A percentile compares a stretch with the other conserved stretches of the same genome.
phyloP scores from a whole-genome alignment of 2,797 vertebrate species.

The Onychomys arenicola region DNA sequence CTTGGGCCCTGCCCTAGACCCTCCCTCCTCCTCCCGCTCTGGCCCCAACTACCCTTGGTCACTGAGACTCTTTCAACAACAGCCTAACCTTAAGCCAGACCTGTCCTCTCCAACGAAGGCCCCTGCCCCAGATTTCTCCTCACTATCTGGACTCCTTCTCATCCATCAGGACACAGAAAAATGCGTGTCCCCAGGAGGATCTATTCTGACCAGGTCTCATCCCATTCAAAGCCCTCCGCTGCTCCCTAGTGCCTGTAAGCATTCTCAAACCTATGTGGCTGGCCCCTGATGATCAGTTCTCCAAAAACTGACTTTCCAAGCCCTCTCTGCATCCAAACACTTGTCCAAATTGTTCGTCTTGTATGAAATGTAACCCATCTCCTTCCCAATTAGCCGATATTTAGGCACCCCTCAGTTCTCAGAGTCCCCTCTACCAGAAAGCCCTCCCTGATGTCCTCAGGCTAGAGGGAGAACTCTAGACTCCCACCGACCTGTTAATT shows the following conservation, averaged over 20 bases:
- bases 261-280: not conserved
- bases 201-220: not conserved
- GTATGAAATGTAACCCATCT: not conserved
- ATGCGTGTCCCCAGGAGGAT: not conserved
- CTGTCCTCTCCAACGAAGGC: not conserved
- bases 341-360: not conserved
- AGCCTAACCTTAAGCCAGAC: not conserved
- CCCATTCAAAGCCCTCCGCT: not conserved
- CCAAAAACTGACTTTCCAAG: not conserved
- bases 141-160: not conserved
- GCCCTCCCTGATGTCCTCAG: not conserved
- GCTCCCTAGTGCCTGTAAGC: not conserved
- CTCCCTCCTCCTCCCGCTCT: no score
- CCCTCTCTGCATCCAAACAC: not conserved
- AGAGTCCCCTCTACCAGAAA: constrained; percentile 17
- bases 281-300: not conserved
- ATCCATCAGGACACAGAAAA: not conserved
- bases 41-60: not conserved
- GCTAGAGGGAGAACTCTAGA: not conserved
- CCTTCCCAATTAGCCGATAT: not conserved
- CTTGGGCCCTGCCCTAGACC: not conserved
- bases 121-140: not conserved
- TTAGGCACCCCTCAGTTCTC: not conserved
- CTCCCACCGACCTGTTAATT: not conserved
- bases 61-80: not conserved